Percentiles rank a stretch among this genome's conserved stretches.
Evolutionary conservation across 2,888 invertebrate genomes (phyloP).

Genomic region (Himalopsyche tibetana): DNA sequence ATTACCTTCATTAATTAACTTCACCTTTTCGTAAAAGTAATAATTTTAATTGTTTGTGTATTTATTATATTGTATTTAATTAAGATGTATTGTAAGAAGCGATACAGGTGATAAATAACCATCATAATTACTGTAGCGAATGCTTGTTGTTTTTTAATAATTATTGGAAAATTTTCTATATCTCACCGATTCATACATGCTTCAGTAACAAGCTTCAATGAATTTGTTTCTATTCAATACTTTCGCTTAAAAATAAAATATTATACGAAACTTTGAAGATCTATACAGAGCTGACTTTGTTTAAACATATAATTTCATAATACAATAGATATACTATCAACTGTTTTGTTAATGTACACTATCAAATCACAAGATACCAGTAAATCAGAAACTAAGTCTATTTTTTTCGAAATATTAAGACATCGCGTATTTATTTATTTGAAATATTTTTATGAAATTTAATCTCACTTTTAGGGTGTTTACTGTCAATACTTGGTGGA

Average conservation of each 20-base stretch:
- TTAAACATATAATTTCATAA: not conserved
- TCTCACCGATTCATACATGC: not conserved
- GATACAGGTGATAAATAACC: not conserved
- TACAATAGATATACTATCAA: too few species aligned
- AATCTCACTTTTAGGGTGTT: too few species aligned
- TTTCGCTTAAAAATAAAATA: not conserved
- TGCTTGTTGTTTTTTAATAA: not conserved
- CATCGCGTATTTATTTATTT: too few species aligned
- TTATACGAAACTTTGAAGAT: not conserved
- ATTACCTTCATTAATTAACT: too few species aligned
- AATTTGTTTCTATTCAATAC: not conserved
- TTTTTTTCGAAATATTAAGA: too few species aligned
- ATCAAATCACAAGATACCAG: too few species aligned
- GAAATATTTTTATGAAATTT: too few species aligned
- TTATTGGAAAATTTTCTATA: not conserved
- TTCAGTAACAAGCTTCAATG: not conserved
- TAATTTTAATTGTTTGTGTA: too few species aligned
- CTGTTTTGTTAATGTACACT: too few species aligned
- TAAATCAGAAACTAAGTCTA: too few species aligned
- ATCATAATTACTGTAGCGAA: not conserved
- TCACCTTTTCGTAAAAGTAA: too few species aligned
- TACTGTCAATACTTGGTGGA: too few species aligned
- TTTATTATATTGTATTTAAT: not conserved
- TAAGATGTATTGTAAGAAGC: not conserved
- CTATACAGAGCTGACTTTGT: not conserved